Base-by-base conservation (phyloP, 2,797 vertebrate genomes). In the Gobionotothen gibberifrons region DNA sequence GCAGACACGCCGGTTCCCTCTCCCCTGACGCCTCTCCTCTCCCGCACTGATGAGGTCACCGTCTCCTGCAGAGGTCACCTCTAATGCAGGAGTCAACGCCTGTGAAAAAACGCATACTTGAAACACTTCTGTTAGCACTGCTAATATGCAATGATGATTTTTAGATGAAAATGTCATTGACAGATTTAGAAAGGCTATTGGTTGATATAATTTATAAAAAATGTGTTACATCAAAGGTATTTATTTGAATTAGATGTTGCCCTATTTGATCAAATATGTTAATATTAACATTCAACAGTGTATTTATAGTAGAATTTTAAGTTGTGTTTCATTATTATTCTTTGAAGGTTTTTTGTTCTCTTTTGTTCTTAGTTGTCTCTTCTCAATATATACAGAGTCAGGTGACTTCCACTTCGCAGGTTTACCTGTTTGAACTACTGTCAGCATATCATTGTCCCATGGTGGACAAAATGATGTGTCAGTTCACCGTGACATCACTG, bases 11-110 rank as follows among this genome's bases (percentile, higher is more conserved):
- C 1, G 17, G 12, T 64, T 64, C n/a, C 19, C 51, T 72, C 78
- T 70, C 47, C 46, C 42, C 16, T 26, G 65, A 36, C 11, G 53
- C 44, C 43, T 44, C 56, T 48, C 44, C 5, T 36, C 1, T 53
- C 73, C 63, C 22, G 0, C 12, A 2, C 40, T 43, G 70, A 72
- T 83, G 83, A 85, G 74, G 81, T 87, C 83, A 84, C 65, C 4
- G 48, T 61, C 55, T 72, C 59, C 67, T 40, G 57, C 36, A 66
- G 64, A 70, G 78, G 79, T 85, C 55, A 32, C 36, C 54, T 67
- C 48, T 32, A 4, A 65, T 22, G 40, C 52, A 48, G 46, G 36
- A 59, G 22, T 53, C 62, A 22, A 15, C 1, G 46, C 42, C 39
- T 53, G 21, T 59, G 57, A n/a, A 67, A 74, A 60, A 61, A 64